These are phyloP conservation scores for Galleria mellonella DNA, from an alignment of 1,140 invertebrate species.

Conservation along the genomic window DNA sequence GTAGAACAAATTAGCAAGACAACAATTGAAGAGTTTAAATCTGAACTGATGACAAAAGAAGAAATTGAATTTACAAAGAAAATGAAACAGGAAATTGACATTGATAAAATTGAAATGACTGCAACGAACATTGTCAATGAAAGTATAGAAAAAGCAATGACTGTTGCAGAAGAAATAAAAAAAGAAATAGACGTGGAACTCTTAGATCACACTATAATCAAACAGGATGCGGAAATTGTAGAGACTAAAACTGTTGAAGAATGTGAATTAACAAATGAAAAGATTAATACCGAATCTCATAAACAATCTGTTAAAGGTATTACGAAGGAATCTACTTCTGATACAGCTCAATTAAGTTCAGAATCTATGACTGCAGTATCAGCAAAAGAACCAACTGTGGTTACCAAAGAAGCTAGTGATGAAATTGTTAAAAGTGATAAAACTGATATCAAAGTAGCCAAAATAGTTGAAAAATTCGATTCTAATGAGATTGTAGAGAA, in stretches of 20 bases:
- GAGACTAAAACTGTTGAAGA: constrained; percentile 6
- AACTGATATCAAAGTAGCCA: constrained; percentile 11
- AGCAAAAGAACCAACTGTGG: background rate
- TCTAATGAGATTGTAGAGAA: constrained; percentile 3
- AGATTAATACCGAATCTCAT: background rate
- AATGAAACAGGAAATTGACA: constrained; percentile 33
- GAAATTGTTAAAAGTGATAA: constrained; percentile 5
- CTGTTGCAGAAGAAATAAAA: constrained; percentile 31
- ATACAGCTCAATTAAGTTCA: too few species aligned
- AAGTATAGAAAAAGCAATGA: constrained; percentile 32
- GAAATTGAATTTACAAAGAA: constrained; percentile 26
- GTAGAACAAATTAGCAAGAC: constrained; percentile 2
- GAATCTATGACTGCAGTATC: background rate
- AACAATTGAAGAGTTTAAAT: constrained; percentile 11
- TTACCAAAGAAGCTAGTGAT: background rate
- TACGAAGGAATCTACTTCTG: too few species aligned
- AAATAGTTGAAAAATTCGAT: constrained; percentile 12
- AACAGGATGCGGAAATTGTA: background rate
- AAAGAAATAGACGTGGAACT: constrained; percentile 30
- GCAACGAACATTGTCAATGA: constrained; percentile 33
- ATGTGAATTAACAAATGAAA: background rate
- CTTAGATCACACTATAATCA: background rate
- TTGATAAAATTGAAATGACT: constrained; percentile 42
- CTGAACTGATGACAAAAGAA: constrained; percentile 9
- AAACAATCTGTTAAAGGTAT: too few species aligned